Percentiles rank a stretch among this genome's conserved stretches.
phyloP scores from a whole-genome alignment of 1,140 invertebrate species.

The Drosophila carrolli region DNA sequence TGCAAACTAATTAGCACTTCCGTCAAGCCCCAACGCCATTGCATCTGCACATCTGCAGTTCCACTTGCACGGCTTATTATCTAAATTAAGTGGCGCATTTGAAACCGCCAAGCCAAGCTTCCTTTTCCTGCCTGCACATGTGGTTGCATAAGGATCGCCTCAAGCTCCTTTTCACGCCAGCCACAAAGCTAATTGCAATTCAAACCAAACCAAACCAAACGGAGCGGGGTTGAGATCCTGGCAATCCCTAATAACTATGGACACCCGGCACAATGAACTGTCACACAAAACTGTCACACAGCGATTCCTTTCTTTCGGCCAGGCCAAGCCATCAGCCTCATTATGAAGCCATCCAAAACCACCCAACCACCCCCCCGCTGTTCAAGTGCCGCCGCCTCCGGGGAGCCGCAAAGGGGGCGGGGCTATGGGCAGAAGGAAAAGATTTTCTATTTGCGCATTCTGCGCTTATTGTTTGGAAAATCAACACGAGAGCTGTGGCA shows the following conservation, averaged over 20 bases:
- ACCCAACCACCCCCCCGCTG: slow-evolving; percentile 22
- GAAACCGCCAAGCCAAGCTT: slow-evolving; percentile 51
- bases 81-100: slow-evolving; percentile 77
- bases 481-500: slow-evolving; percentile 60
- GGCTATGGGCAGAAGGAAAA: slow-evolving; percentile 36
- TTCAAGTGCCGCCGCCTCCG: slow-evolving; percentile 71
- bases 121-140: slow-evolving; percentile 67
- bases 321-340: slow-evolving; percentile 23
- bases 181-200: slow-evolving; percentile 76
- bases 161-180: slow-evolving; percentile 56
- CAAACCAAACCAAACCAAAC: slow-evolving; percentile 38
- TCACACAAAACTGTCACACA: slow-evolving; percentile 44
- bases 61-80: slow-evolving; percentile 65
- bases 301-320: slow-evolving; percentile 49
- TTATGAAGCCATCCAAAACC: slow-evolving; percentile 19
- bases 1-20: slow-evolving; percentile 80
- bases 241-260: slow-evolving; percentile 71
- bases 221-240: slow-evolving; percentile 45
- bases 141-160: slow-evolving; percentile 57
- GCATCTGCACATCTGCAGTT: slow-evolving; percentile 35
- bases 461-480: slow-evolving; percentile 82
- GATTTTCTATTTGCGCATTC: slow-evolving; percentile 78
- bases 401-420: slow-evolving; percentile 42
- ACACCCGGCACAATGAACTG: slow-evolving; percentile 49
- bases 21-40: slow-evolving; percentile 54